phyloP scores from a whole-genome alignment of 1,140 invertebrate species.

The Pentalonia nigronervosa region DNA sequence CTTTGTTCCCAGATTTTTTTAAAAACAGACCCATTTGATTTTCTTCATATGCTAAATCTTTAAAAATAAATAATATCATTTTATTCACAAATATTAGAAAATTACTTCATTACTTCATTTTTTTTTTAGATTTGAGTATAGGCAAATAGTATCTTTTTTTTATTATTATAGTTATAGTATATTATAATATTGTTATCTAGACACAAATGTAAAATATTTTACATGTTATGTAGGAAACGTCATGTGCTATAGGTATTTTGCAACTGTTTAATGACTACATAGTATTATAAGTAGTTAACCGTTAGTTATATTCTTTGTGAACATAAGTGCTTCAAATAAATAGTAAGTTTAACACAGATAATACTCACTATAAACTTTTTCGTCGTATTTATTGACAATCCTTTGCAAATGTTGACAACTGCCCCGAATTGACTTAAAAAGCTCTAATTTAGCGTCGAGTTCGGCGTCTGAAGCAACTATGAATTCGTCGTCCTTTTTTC shows the following conservation, averaged over 20 bases:
- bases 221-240: not conserved
- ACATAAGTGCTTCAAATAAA: not conserved
- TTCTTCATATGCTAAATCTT: slow-evolving; percentile 91
- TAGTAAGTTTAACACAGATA: not conserved
- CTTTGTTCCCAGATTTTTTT: slow-evolving; percentile 90
- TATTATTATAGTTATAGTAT: not conserved
- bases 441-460: slow-evolving; percentile 95
- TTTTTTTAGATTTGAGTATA: not conserved
- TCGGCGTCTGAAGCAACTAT: slow-evolving; percentile 95
- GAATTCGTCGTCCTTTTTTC: slow-evolving; percentile 97
- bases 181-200: not conserved
- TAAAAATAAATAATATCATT: slow-evolving; percentile 59
- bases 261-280: not conserved
- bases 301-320: not conserved
- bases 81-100: not conserved
- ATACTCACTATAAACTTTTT: slow-evolving; percentile 82
- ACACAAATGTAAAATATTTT: not conserved
- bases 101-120: not conserved
- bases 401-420: slow-evolving; percentile 88
- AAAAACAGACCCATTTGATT: slow-evolving; percentile 93
- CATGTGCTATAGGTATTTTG: not conserved
- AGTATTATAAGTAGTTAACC: not conserved
- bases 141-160: not conserved
- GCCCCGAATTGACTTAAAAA: slow-evolving; percentile 94
- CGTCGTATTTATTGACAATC: slow-evolving; percentile 93